phyloP scores from a whole-genome alignment of 2,888 invertebrate genomes.

The Pandemis corylana region DNA sequence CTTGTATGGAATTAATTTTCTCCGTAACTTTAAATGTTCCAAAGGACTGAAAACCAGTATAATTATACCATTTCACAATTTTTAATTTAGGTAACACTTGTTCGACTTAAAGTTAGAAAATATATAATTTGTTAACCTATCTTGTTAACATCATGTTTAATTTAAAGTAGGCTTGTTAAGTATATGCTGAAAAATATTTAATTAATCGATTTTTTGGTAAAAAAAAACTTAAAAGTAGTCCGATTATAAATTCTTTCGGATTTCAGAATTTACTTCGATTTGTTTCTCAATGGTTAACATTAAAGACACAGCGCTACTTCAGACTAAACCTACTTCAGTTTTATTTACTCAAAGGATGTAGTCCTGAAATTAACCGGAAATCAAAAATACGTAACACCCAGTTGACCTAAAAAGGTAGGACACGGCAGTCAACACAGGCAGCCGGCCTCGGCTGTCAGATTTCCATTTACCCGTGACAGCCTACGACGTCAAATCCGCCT shows the following conservation, averaged over 20 bases:
- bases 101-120: too few relatives aligned
- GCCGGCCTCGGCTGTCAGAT: constrained; percentile 70
- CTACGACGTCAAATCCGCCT: constrained; percentile 75
- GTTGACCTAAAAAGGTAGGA: constrained; percentile 64
- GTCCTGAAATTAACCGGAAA: neutral
- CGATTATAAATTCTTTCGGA: neutral
- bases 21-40: too few relatives aligned
- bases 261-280: neutral
- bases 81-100: too few relatives aligned
- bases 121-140: too few relatives aligned
- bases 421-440: constrained; percentile 51
- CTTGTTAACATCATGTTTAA: too few relatives aligned
- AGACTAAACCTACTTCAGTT: neutral
- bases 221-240: neutral
- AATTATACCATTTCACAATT: too few relatives aligned
- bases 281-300: too few relatives aligned
- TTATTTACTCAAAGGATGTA: neutral
- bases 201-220: too few relatives aligned
- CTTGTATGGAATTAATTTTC: too few relatives aligned
- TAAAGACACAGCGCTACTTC: neutral
- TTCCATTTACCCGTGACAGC: constrained; percentile 78
- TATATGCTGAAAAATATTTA: too few relatives aligned
- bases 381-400: constrained; percentile 22
- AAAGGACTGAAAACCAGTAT: too few relatives aligned
- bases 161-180: neutral